Evolutionary conservation across 2,888 invertebrate genomes (phyloP).

Genomic region (Harpagoxenus sublaevis): DNA sequence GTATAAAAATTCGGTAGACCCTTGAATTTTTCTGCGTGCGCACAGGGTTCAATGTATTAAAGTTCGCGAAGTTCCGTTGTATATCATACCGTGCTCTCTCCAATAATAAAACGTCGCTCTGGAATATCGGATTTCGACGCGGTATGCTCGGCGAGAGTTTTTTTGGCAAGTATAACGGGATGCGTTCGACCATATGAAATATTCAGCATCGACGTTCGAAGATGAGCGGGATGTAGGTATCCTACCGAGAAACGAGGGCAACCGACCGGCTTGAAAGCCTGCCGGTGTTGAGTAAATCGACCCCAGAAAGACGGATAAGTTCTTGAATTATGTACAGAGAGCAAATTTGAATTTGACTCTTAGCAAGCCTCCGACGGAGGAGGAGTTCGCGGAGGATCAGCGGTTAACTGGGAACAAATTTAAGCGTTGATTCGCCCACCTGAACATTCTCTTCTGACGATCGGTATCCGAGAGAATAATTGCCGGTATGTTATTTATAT

Average conservation of each 20-base stretch:
- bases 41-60: background rate
- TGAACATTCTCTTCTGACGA: background rate
- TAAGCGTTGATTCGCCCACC: background rate
- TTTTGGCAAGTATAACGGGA: conserved; percentile 29
- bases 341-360: conserved; percentile 57
- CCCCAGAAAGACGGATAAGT: conserved; percentile 36
- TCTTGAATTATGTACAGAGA: conserved; percentile 55
- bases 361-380: conserved; percentile 17
- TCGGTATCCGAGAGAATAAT: background rate
- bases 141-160: background rate
- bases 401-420: conserved; percentile 3
- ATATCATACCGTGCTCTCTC: conserved; percentile 2
- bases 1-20: background rate
- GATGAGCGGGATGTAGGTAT: conserved; percentile 25
- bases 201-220: conserved; percentile 33
- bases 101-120: conserved; percentile 24
- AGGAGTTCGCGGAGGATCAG: conserved; percentile 1
- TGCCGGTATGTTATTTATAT: background rate
- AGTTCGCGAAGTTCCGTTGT: background rate
- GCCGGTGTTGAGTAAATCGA: conserved; percentile 34
- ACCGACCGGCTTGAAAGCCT: conserved; percentile 30
- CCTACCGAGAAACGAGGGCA: background rate
- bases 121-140: conserved; percentile 36
- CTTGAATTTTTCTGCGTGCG: background rate
- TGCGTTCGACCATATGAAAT: conserved; percentile 32